phyloP scores from a whole-genome alignment of 2,797 vertebrate genomes.

The Halcyon smyrnensis region DNA sequence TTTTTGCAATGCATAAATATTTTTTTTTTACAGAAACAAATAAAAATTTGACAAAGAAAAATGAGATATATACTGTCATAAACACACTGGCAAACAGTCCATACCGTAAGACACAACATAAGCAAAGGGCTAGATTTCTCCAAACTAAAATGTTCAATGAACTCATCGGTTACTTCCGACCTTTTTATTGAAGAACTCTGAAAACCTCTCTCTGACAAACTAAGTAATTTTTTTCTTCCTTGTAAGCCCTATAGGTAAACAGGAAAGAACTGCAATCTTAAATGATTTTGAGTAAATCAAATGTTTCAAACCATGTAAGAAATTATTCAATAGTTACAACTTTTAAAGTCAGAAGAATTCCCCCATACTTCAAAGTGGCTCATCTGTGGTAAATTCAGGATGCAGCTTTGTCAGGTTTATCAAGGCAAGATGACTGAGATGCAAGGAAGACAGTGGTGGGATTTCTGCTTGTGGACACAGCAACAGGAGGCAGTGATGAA shows the following conservation, averaged over 20 bases:
- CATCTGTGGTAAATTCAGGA: slow-evolving; percentile 75
- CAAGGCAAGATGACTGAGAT: slow-evolving; percentile 77
- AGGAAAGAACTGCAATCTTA: slow-evolving; percentile 48
- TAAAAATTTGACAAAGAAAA: slow-evolving; percentile 78
- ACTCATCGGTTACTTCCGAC: slow-evolving; percentile 49
- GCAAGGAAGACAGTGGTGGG: slow-evolving; percentile 74
- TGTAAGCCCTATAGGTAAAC: slow-evolving; percentile 48
- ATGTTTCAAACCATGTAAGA: slow-evolving; percentile 68
- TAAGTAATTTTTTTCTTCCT: slow-evolving; percentile 30
- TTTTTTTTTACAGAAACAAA: slow-evolving; percentile 71
- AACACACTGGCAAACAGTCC: slow-evolving; percentile 73
- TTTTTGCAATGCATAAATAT: slow-evolving; percentile 81
- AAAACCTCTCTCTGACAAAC: slow-evolving; percentile 63
- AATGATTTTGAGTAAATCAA: slow-evolving; percentile 41
- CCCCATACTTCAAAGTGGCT: slow-evolving; percentile 74
- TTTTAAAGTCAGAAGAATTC: slow-evolving; percentile 75
- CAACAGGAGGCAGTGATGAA: slow-evolving; percentile 74
- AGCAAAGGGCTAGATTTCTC: slow-evolving; percentile 76
- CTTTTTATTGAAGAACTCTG: slow-evolving; percentile 49
- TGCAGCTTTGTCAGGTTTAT: slow-evolving; percentile 82
- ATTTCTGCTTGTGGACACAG: slow-evolving; percentile 77
- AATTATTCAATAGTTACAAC: slow-evolving; percentile 63
- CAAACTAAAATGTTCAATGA: slow-evolving; percentile 61
- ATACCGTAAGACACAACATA: slow-evolving; percentile 72
- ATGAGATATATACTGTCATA: slow-evolving; percentile 64